Conservation (phyloP, 1,140 invertebrate genomes). For the Anoplophora glabripennis region DNA sequence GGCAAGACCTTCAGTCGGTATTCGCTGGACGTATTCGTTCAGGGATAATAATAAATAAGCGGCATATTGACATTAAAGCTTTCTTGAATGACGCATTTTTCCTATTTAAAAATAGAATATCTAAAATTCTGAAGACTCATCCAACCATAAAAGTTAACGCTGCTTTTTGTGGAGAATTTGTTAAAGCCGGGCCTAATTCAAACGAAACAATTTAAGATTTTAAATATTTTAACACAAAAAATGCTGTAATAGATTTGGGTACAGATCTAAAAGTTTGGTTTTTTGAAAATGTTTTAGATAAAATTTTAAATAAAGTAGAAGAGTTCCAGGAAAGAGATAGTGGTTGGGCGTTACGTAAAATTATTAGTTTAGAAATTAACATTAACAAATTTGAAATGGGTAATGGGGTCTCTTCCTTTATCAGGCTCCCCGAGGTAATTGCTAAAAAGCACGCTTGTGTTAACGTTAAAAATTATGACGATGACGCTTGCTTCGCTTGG, state of each 20-base stretch:
- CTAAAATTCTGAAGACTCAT: too few species aligned
- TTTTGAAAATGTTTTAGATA: constrained; percentile 7
- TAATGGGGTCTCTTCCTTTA: neutral
- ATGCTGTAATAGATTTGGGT: constrained; percentile 15
- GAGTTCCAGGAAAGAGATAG: constrained; percentile 42
- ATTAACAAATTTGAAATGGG: constrained; percentile 39
- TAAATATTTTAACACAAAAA: too few species aligned
- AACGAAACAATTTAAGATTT: too few species aligned
- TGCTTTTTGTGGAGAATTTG: too few species aligned
- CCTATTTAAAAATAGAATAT: too few species aligned
- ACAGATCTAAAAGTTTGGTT: constrained; percentile 24
- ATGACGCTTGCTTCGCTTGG: constrained; percentile 23
- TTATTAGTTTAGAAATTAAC: constrained; percentile 31
- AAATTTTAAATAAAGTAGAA: constrained; percentile 25
- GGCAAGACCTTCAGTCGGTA: too few species aligned
- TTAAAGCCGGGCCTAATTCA: too few species aligned
- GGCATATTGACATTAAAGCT: too few species aligned
- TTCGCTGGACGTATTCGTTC: too few species aligned
- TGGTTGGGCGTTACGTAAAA: constrained; percentile 42
- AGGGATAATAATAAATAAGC: too few species aligned
- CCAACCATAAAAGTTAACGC: too few species aligned
- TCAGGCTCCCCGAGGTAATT: constrained; percentile 9
- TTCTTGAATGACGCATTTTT: too few species aligned
- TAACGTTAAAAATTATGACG: constrained; percentile 24
- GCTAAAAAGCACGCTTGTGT: constrained; percentile 7